Evolutionary conservation across 2,113 vertebrate genomes (phyloP), one percentile per base, ranked within the genome.

Genomic region (Platysteira castanea): DNA sequence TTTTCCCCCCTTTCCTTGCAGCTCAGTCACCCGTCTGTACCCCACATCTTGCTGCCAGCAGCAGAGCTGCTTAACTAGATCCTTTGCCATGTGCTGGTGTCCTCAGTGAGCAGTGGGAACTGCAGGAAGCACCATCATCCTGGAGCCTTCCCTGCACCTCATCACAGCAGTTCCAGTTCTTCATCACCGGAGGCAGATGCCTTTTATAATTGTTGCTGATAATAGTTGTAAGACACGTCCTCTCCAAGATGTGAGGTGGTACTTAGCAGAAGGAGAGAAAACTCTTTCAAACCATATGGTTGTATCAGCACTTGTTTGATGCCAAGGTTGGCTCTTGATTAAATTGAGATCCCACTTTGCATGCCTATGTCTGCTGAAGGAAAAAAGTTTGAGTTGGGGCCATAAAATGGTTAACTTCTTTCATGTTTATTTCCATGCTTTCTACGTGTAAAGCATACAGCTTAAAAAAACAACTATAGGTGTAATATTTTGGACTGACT

Each of bases 311-410:
- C 52, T 47, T 74, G 16, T 63, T 64, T 80, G 76, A 50, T 86
- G 86, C 79, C 89, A 84, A 50, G 68, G 22, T 63, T 95, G 83
- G 75, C 71, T 93, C 71, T 61, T 93, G 76, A 68, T 70, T 95
- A 90, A 88, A 92, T 47, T 95, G 64, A 52, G 71, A 92, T 71
- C 80, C 5, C 59, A 53, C 71, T 93, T 92, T 31, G 46, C 46
- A 63, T 35, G 63, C 68, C 78, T 83, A 64, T 4, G 2, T 83
- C 83, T 96, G 83, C 52, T 93, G 68, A 35, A 59, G 37, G 57
- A 22, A 56, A 68, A 33, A 44, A 68, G 28, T 60, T 78, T 59
- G 53, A 76, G 28, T 14, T 79, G 30, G 17, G 53, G 23, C 78
- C 57, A 61, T 88, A 59, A 76, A 79, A 84, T 59, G 10, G 81